Evolutionary conservation across 2,113 vertebrate species (phyloP).

Genomic region (Mirounga angustirostris): DNA sequence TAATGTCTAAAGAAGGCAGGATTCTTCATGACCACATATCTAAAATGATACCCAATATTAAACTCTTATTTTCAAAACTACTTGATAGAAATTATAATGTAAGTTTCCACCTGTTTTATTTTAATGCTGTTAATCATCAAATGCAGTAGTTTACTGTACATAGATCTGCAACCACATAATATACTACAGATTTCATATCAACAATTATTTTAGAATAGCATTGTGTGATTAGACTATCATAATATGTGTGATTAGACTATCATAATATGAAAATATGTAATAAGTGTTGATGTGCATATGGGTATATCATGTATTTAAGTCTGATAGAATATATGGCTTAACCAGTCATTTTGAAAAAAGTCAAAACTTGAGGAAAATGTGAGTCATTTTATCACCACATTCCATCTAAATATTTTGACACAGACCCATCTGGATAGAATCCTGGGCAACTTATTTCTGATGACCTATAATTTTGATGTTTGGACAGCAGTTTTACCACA

Average conservation of each 20-base stretch:
- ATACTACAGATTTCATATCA: background rate
- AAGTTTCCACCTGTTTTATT: background rate
- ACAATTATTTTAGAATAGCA: background rate
- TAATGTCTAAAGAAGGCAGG: slow-evolving; percentile 60
- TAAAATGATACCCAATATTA: slow-evolving; percentile 66
- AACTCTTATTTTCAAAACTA: slow-evolving; percentile 39
- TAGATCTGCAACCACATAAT: background rate
- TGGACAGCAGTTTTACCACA: background rate
- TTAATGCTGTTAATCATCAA: background rate
- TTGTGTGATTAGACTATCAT: background rate
- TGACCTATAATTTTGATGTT: background rate
- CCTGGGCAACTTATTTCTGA: background rate
- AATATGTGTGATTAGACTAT: background rate
- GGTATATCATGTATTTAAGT: background rate
- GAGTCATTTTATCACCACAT: background rate
- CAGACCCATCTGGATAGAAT: background rate
- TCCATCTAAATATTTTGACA: slow-evolving; percentile 27
- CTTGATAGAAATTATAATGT: slow-evolving; percentile 1
- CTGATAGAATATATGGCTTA: background rate
- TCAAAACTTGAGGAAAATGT: background rate
- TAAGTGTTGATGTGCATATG: background rate
- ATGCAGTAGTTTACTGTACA: background rate
- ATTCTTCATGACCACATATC: slow-evolving; percentile 34
- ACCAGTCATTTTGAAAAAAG: background rate
- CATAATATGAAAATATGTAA: background rate